These are phyloP conservation scores for Chaitophorus viminalis DNA, from an alignment of 2,888 invertebrate species.

Conservation along the genomic window DNA sequence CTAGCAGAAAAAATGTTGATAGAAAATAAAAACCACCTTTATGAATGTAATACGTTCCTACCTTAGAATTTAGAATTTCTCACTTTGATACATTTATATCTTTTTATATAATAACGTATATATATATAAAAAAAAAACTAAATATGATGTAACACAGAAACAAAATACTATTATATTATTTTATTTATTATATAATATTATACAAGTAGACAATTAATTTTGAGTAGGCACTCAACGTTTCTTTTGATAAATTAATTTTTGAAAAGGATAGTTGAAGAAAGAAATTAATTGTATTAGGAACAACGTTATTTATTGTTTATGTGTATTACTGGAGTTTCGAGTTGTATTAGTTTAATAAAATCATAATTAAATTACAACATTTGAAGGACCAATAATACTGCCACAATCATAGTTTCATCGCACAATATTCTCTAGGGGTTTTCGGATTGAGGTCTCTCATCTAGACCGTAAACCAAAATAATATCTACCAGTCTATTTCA, in stretches of 20 bases:
- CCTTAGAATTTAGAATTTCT: not conserved
- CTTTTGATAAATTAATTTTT: not conserved
- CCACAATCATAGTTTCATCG: constrained; percentile 43
- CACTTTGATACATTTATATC: too few species aligned
- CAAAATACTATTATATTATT: not conserved
- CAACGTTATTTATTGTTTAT: constrained; percentile 50
- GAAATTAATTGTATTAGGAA: constrained; percentile 31
- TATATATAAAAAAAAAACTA: not conserved
- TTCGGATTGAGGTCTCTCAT: not conserved
- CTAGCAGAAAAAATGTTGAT: too few species aligned
- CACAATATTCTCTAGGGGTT: constrained; percentile 10
- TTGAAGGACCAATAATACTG: constrained; percentile 21
- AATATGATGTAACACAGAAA: not conserved
- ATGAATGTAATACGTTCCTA: too few species aligned
- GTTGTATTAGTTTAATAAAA: constrained; percentile 49
- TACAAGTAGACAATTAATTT: not conserved
- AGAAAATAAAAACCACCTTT: too few species aligned
- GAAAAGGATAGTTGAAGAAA: constrained; percentile 22
- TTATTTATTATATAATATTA: not conserved
- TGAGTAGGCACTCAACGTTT: not conserved
- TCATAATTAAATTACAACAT: constrained; percentile 49
- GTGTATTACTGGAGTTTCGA: constrained; percentile 17
- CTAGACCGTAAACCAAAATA: constrained; percentile 17
- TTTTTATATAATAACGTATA: too few species aligned
- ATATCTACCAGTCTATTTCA: not conserved